Evolutionary conservation across 2,888 invertebrate species (phyloP), one percentile per base, ranked within the genome.

Genomic region (Orthonevra nobilis): DNA sequence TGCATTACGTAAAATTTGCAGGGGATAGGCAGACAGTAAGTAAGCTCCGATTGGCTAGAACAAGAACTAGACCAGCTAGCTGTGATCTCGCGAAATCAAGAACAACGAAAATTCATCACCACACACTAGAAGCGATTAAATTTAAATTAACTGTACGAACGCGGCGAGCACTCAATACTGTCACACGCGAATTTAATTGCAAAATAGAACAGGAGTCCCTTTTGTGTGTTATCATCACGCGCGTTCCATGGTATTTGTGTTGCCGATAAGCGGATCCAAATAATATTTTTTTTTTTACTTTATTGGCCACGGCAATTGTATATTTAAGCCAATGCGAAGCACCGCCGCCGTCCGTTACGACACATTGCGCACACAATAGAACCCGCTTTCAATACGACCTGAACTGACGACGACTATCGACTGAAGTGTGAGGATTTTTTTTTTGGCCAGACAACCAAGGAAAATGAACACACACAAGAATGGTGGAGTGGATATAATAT

Each of bases 391-490:
- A 74, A 44, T 40, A 63, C 70, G 64, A 50, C 58, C 70, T 64
- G 19, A 70, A 70, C 58, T 75, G 61, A n/a, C n/a, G n/a, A n/a
- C n/a, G n/a, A n/a, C n/a, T n/a, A n/a, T n/a, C n/a, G n/a, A 63
- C 15, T 50, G 34, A 56, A 74, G 50, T 70, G 48, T 56, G 63
- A 75, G 69, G 63, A 77, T 77, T 77, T 42, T 77, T 77, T n/a
- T 54, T 77, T 50, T 77, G 58, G 58, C 70, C 75, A 75, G 69
- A 56, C 75, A 77, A 77, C 70, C 38, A 77, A 77, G 58, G 61
- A n/a, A n/a, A n/a, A n/a, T n/a, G n/a, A 66, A 73, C 28, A 28
- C 28, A 74, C 75, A 56, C 70, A 63, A 42, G 42, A 52, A 46
- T 40, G 34, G 28, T 58, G 28, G 17, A 75, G 54, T 63, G 61